Conservation (phyloP, 2,113 vertebrate genomes). For the Osmerus eperlanus region DNA sequence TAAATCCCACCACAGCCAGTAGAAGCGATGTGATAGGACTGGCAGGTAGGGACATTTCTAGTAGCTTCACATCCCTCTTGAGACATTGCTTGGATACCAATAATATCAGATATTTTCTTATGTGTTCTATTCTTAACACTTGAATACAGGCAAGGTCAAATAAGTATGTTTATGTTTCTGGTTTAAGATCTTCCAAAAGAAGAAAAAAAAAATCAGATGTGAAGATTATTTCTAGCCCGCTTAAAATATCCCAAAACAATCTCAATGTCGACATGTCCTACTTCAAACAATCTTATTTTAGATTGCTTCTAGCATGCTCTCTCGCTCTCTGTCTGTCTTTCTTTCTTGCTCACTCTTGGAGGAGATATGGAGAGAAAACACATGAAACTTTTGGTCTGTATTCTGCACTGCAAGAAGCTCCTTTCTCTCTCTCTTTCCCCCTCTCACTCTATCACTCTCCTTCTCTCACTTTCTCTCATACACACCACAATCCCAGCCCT, state of each 20-base stretch:
- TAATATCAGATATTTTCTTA: no score
- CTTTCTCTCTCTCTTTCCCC: constrained; percentile 21
- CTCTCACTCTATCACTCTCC: no score
- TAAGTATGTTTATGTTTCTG: neutral
- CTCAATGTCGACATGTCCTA: neutral
- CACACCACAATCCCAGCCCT: constrained; percentile 32
- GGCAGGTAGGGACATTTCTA: no score
- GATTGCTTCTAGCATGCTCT: neutral
- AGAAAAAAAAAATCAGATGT: neutral
- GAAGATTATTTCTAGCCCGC: neutral
- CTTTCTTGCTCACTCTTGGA: neutral
- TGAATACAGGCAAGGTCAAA: neutral
- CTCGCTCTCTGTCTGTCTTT: constrained; percentile 4
- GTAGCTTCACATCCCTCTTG: no score
- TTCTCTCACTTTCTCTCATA: constrained; percentile 33
- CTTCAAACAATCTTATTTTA: constrained; percentile 13
- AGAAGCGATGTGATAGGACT: no score
- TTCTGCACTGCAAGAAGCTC: neutral
- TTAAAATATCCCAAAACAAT: neutral
- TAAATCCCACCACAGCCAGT: no score
- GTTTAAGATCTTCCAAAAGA: neutral
- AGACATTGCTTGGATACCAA: no score
- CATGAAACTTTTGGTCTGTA: neutral
- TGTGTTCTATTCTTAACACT: neutral
- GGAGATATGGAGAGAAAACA: neutral